Base-by-base conservation (phyloP, 2,113 vertebrate species). In the Garra rufa region DNA sequence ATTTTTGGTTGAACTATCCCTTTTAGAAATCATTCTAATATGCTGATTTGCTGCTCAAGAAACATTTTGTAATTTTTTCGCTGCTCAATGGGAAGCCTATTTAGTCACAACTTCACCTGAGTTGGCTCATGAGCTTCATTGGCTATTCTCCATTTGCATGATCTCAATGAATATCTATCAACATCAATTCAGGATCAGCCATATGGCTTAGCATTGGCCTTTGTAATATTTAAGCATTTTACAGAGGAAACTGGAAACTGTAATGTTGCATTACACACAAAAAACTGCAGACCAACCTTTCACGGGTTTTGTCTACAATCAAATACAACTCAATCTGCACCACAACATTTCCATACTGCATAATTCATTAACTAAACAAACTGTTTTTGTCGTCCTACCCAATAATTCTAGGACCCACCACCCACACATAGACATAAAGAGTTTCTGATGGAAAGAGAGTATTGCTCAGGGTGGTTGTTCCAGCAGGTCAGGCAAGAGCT, bases 291-390 rank as follows among this genome's bases (percentile, higher is more conserved):
- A 14, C 44, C 44, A 75, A 30, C 1, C 28, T 30, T 8, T 76
- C 24, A 52, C 52, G 43, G 14, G 34, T 57, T 55, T 55, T 13
- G 30, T 41, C 19, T 57, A 57, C 7, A 3, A 14, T 13, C 74
- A 57, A 21, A 76, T 76, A 41, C 50, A 41, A 21, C 52, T 57
- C 6, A 2, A 10, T 50, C 26, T 3, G 10, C 11, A 1, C 48
- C 17, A 46, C n/a, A 34, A 38, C 19, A 76, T 15, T 59, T 48
- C 71, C 24, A 48, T 50, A 30, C 14, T 75, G 44, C 71, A 75
- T 75, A 46, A 75, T 48, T 75, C n/a, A 75, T 75, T 9, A 75
- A 30, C 24, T 75, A 28, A 50, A 50, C 24, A 55, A 70, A 70
- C 34, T 1, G 28, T 38, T 76, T 34, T 76, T 76, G 50, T 57